Conservation (phyloP, 1,140 invertebrate species). For the Caerostris darwini region DNA sequence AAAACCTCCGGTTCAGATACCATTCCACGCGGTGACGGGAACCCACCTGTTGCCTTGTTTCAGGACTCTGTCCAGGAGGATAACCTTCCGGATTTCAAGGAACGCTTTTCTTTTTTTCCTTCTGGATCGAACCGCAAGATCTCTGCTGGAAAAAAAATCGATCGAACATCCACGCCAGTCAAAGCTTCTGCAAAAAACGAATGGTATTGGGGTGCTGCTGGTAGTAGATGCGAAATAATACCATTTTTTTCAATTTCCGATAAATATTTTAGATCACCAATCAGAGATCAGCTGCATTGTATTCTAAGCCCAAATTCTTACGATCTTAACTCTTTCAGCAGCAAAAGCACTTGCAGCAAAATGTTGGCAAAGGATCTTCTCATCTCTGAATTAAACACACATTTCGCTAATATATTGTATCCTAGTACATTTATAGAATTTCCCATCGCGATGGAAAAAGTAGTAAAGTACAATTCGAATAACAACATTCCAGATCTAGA, state of each 20-base stretch:
- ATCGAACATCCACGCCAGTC: background rate
- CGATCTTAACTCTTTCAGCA: too few relatives aligned
- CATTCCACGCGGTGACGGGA: too few relatives aligned
- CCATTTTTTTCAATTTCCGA: background rate
- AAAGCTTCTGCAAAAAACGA: background rate
- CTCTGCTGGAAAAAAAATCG: background rate
- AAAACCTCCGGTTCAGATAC: too few relatives aligned
- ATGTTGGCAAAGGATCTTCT: too few relatives aligned
- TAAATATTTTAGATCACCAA: background rate
- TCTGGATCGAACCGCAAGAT: background rate
- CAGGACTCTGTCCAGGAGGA: background rate
- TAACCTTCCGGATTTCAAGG: background rate
- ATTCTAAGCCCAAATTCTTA: background rate
- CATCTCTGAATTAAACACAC: too few relatives aligned
- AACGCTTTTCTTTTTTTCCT: background rate
- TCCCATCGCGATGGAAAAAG: too few relatives aligned
- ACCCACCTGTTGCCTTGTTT: too few relatives aligned
- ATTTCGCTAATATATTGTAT: too few relatives aligned
- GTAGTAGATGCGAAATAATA: background rate
- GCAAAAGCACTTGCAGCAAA: too few relatives aligned
- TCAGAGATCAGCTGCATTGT: background rate
- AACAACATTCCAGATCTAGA: too few relatives aligned
- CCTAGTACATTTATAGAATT: too few relatives aligned
- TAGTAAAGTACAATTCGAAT: too few relatives aligned
- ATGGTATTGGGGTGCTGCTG: background rate